Evolutionary conservation across 2,797 vertebrate genomes (phyloP), one percentile per base, ranked within the genome.

Genomic region (Eptatretus atami): DNA sequence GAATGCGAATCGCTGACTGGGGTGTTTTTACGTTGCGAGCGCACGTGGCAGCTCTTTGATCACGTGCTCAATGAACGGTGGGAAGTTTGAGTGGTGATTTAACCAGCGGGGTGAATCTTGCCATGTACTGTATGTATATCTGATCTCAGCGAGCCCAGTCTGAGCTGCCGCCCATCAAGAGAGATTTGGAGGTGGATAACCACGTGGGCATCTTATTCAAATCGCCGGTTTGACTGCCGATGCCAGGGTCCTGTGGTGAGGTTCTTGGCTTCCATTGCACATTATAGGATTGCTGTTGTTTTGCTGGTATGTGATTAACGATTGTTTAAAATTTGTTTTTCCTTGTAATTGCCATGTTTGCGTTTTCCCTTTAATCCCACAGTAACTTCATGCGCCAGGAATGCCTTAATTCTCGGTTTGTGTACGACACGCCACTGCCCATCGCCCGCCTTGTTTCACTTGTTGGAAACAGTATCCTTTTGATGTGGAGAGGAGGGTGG

Each of bases 371-470:
- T 69, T 67, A 4, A 44, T 44, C 31, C 15, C 66, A 52, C 70
- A 98, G 90, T 74, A 95, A 95, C 75, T 98, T 98, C 75, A 94
- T 94, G 90, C 84, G 90, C 66, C 90, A 96, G 73, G 90, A 95
- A 70, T 93, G 90, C 74, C 74, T 95, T 79, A 87, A 96, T 76
- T 96, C 90, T 13, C 80, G 85, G 70, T 98, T 94, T 66, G 88
- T 98, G 66, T 98, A 95, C 65, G 88, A 98, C 69, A 78, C 86
- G 60, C 84, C 90, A 53, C 85, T 95, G 67, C 90, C 90, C 15
- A 76, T 86, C 9, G 92, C 88, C 63, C 83, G 87, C 13, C 82
- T 98, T 10, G 87, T 98, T 63, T 77, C 86, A 57, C 79, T 90
- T 67, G 83, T 98, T 68, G 87, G 90, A 76, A 95, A 86, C 78